Evolutionary conservation across 1,140 invertebrate genomes (phyloP), one percentile per base, ranked within the genome.

Genomic region (Thaumatotibia leucotreta): DNA sequence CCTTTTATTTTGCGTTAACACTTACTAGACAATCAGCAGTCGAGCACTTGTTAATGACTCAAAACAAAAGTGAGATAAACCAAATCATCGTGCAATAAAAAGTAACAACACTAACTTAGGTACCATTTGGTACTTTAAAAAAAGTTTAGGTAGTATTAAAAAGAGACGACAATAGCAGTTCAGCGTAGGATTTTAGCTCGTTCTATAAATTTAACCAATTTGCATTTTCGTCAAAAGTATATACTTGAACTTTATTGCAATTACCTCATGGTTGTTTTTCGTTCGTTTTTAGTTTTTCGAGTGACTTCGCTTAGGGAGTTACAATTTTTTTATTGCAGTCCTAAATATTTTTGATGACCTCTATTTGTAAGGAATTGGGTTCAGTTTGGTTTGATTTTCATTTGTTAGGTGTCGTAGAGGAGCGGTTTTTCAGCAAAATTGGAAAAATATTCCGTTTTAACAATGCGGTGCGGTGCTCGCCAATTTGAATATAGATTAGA

Each of bases 401-500:
- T 17, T 58, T 58, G 11, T 11, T 29, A 3, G 24, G 14, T 31
- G 14, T 29, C n/a, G 27, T 58, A 4, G n/a, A 2, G 52, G 72
- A 66, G 68, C 61, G 71, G 74, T 81, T 86, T 83, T 82, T 77
- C 77, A 76, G 71, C 74, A 75, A 86, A 84, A 86, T 86, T 86
- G 84, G 82, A 84, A 86, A 86, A 86, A 86, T 86, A 84, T 86
- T 79, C 75, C 75, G 72, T 79, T 80, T 81, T 80, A 77, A 86
- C 80, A 84, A 83, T 78, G 73, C 77, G 75, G 63, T 77, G 75
- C 62, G 66, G 74, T 69, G 79, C 76, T 74, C 80, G 83, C 77
- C 82, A 86, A 86, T 86, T 86, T 86, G 84, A 86, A 84, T 86
- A 82, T 84, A 86, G 82, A 86, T 86, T 86, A 86, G 79, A 86